Conservation (phyloP, 2,797 vertebrate genomes). For the Pelodytes ibericus region DNA sequence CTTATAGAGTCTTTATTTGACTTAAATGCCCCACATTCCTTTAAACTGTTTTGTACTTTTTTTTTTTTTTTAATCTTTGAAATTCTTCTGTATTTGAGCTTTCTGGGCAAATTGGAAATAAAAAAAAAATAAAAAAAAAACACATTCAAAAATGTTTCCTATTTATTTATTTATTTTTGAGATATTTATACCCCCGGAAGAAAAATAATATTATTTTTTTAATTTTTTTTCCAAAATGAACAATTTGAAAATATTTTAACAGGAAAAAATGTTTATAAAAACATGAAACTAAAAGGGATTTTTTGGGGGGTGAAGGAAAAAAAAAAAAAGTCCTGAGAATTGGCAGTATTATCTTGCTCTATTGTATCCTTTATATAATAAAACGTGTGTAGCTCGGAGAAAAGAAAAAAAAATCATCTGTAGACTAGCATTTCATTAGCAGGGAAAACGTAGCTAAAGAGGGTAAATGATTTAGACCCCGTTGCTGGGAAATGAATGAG, state of each 20-base stretch:
- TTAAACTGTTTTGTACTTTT: slow-evolving; percentile 54
- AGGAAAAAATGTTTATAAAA: neutral
- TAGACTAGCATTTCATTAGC: neutral
- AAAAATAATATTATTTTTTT: slow-evolving; percentile 38
- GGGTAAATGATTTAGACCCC: neutral
- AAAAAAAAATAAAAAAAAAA: slow-evolving; percentile 50
- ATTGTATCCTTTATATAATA: slow-evolving; percentile 11
- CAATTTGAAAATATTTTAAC: neutral
- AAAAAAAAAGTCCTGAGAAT: no score
- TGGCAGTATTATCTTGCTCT: neutral
- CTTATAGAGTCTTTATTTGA: slow-evolving; percentile 70
- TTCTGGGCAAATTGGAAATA: slow-evolving; percentile 36
- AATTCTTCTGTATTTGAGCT: slow-evolving; percentile 48
- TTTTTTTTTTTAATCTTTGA: slow-evolving; percentile 48
- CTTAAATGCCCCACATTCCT: slow-evolving; percentile 71
- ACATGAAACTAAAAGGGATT: neutral
- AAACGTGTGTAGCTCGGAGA: neutral
- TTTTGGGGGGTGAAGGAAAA: neutral
- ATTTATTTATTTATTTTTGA: slow-evolving; percentile 28
- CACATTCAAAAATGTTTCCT: slow-evolving; percentile 30
- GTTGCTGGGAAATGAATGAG: neutral
- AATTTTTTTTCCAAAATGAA: no score
- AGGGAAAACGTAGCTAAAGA: neutral
- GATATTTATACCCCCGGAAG: neutral
- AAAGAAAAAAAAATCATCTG: neutral